Evolutionary conservation across 1,140 invertebrate species (phyloP).

Genomic region (Bathynomus jamesi): DNA sequence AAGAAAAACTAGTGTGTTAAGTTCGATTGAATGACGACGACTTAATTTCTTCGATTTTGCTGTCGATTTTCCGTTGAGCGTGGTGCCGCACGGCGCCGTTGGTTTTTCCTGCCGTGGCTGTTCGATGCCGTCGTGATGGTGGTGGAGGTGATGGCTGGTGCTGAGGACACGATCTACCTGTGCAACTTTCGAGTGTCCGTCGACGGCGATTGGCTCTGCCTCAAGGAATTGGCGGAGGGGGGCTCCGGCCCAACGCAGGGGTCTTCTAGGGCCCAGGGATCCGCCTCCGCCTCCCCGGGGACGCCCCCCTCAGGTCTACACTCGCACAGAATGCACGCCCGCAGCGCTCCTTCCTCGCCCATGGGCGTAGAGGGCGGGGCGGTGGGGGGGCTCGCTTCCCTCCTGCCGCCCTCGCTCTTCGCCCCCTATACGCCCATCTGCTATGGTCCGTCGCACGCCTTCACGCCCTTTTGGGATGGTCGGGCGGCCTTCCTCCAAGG

Average conservation of each 20-base stretch:
- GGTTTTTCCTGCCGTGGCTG: not conserved
- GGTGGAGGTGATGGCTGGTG: constrained; percentile 34
- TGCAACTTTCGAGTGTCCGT: constrained; percentile 95
- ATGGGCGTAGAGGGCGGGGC: not conserved
- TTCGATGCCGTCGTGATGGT: constrained; percentile 18
- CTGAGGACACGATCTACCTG: constrained; percentile 81
- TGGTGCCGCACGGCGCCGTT: not conserved
- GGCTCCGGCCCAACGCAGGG: constrained; percentile 46
- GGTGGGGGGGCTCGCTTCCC: constrained; percentile 21
- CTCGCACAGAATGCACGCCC: constrained; percentile 50
- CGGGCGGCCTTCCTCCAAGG: constrained; percentile 5
- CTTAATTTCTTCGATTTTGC: not conserved
- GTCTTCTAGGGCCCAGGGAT: constrained; percentile 18
- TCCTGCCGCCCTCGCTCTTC: constrained; percentile 35
- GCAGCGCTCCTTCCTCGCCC: constrained; percentile 39
- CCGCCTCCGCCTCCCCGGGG: constrained; percentile 25
- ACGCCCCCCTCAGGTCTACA: constrained; percentile 41
- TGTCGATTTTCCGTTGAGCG: not conserved
- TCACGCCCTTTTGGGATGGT: constrained; percentile 21
- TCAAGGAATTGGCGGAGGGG: constrained; percentile 85
- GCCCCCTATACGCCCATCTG: constrained; percentile 35
- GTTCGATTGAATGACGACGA: not conserved
- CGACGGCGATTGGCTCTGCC: constrained; percentile 93
- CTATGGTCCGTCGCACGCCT: constrained; percentile 27
- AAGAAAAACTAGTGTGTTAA: not conserved